These are phyloP conservation scores for Hydropsyche betteni DNA, from an alignment of 2,888 invertebrate genomes.

Conservation along the genomic window DNA sequence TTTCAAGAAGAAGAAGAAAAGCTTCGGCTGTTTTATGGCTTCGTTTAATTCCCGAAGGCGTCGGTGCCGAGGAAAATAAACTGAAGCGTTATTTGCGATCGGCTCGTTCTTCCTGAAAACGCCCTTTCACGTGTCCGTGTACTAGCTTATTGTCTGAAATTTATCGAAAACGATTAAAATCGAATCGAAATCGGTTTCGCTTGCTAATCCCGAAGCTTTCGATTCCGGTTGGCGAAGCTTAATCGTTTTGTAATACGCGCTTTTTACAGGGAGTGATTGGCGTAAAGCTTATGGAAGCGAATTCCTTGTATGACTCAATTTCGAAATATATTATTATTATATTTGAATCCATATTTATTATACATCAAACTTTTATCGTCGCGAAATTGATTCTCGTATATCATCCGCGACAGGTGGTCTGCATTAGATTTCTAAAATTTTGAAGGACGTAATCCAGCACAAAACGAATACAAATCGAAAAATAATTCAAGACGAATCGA, in stretches of 20 bases:
- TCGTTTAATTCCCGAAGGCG: conserved; percentile 33
- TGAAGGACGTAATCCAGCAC: too few relatives aligned
- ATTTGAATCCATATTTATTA: too few relatives aligned
- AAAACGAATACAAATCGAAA: too few relatives aligned
- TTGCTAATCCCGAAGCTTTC: not conserved
- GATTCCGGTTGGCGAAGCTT: not conserved
- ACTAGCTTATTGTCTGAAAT: not conserved
- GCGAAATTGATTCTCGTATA: too few relatives aligned
- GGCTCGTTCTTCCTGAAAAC: not conserved
- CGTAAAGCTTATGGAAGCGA: too few relatives aligned
- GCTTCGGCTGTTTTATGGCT: conserved; percentile 19
- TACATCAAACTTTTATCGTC: too few relatives aligned
- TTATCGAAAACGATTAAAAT: not conserved
- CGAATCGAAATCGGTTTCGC: not conserved
- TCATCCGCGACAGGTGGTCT: too few relatives aligned
- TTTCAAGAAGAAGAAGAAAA: not conserved
- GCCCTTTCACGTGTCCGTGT: not conserved
- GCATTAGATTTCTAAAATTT: too few relatives aligned
- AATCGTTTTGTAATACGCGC: conserved; percentile 3
- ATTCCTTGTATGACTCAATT: not conserved
- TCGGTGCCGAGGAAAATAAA: conserved; percentile 31
- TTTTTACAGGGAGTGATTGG: not conserved
- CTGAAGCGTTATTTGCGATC: conserved; percentile 21
- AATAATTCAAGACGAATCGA: too few relatives aligned
- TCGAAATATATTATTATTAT: not conserved